Conservation (phyloP, 1,140 invertebrate genomes). For the Marisa cornuarietis region DNA sequence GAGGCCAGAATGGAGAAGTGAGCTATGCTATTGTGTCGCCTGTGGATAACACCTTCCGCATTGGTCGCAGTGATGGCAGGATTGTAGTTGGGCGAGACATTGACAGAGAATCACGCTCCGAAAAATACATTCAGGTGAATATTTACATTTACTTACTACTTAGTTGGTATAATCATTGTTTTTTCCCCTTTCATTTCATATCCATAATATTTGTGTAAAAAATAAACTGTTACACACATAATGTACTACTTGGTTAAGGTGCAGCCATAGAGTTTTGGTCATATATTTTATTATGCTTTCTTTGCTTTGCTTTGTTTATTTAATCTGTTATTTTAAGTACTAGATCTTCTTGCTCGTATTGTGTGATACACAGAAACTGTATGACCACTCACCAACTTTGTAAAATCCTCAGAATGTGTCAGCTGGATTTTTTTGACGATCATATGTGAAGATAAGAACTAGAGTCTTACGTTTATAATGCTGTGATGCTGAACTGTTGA, state of each 20-base stretch:
- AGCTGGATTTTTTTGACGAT: too few relatives aligned
- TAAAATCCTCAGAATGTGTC: too few relatives aligned
- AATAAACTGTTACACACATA: too few relatives aligned
- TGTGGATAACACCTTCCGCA: constrained; percentile 28
- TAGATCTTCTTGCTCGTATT: too few relatives aligned
- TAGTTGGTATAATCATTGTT: neutral
- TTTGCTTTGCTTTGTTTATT: too few relatives aligned
- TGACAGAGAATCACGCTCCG: constrained; percentile 33
- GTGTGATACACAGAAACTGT: too few relatives aligned
- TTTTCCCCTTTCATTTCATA: neutral
- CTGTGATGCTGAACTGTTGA: neutral
- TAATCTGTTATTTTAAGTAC: too few relatives aligned
- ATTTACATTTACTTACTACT: neutral
- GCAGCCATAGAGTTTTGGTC: too few relatives aligned
- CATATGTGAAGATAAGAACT: too few relatives aligned
- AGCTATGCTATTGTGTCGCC: constrained; percentile 32
- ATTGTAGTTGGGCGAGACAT: constrained; percentile 31
- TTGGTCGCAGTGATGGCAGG: constrained; percentile 29
- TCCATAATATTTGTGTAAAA: neutral
- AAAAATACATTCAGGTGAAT: constrained; percentile 31
- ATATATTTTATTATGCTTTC: too few relatives aligned
- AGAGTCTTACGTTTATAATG: neutral
- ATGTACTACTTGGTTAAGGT: too few relatives aligned
- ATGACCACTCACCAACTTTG: too few relatives aligned
- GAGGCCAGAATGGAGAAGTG: constrained; percentile 45